A percentile compares a stretch with the other conserved stretches of the same genome.
These are phyloP conservation scores for Vulpes lagopus DNA, from an alignment of 2,113 vertebrate genomes.

Conservation along the genomic window DNA sequence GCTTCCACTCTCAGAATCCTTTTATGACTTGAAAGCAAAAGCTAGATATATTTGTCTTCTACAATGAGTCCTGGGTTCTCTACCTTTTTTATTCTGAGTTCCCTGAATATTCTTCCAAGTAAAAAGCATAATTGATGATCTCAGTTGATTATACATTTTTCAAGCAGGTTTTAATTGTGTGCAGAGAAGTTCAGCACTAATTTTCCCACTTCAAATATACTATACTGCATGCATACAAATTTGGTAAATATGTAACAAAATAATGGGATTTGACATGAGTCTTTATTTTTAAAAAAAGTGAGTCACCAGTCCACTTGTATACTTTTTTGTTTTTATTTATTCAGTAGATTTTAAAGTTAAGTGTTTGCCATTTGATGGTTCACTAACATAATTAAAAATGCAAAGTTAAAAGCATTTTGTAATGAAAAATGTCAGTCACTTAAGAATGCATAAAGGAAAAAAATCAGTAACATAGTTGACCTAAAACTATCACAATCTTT, in stretches of 20 bases:
- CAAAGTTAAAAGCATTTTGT: slow-evolving; percentile 75
- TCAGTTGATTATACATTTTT: slow-evolving; percentile 81
- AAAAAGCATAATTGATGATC: slow-evolving; percentile 76
- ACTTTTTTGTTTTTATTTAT: slow-evolving; percentile 67
- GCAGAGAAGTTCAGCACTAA: slow-evolving; percentile 77
- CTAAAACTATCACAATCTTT: neutral
- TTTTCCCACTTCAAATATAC: slow-evolving; percentile 74
- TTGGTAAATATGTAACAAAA: slow-evolving; percentile 72
- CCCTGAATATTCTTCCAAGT: slow-evolving; percentile 64
- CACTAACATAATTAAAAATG: slow-evolving; percentile 69
- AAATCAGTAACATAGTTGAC: neutral
- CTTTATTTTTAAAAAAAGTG: slow-evolving; percentile 64
- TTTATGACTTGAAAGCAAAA: slow-evolving; percentile 54
- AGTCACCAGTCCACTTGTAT: neutral
- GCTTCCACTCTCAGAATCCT: neutral
- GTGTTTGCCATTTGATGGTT: slow-evolving; percentile 68
- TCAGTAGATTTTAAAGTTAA: slow-evolving; percentile 74
- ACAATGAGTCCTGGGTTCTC: neutral
- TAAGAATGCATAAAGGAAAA: slow-evolving; percentile 56
- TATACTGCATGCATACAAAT: slow-evolving; percentile 64
- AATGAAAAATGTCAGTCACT: slow-evolving; percentile 72
- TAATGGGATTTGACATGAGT: slow-evolving; percentile 77
- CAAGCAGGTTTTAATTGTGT: slow-evolving; percentile 78
- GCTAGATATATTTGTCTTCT: slow-evolving; percentile 35
- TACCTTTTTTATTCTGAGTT: neutral